Evolutionary conservation across 2,888 invertebrate genomes (phyloP).

Genomic region (Pilophorus perplexus): DNA sequence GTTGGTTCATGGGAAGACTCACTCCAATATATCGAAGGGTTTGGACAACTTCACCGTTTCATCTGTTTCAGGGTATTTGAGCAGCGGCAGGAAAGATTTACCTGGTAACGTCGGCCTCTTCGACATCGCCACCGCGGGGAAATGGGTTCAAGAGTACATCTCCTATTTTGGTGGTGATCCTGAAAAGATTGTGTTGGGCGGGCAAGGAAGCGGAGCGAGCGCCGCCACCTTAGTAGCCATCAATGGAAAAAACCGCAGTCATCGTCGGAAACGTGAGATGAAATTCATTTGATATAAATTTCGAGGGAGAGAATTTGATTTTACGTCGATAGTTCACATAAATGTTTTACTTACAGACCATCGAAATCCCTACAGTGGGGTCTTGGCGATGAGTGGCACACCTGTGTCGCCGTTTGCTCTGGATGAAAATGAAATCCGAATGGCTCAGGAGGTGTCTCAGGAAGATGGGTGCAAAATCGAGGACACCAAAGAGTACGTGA

Average conservation of each 20-base stretch:
- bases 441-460: constrained; percentile 62
- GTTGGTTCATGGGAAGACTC: neutral
- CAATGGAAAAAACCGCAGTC: constrained; percentile 39
- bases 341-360: too few relatives aligned
- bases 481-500: constrained; percentile 63
- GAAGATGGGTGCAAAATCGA: constrained; percentile 60
- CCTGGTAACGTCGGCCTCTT: constrained; percentile 75
- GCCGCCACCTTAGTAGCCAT: constrained; percentile 68
- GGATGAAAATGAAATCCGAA: constrained; percentile 62
- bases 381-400: constrained; percentile 73
- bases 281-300: too few relatives aligned
- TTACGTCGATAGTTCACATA: neutral
- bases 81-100: constrained; percentile 67
- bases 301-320: neutral
- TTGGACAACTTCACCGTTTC: neutral
- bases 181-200: constrained; percentile 67
- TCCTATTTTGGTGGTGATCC: constrained; percentile 75
- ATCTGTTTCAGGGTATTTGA: constrained; percentile 61
- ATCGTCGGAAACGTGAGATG: too few relatives aligned
- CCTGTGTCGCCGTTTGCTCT: constrained; percentile 69
- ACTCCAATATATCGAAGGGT: neutral
- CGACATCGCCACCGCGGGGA: constrained; percentile 68
- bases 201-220: constrained; percentile 75
- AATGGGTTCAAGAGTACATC: constrained; percentile 73
- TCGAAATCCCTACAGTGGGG: constrained; percentile 55